Conservation (phyloP, 2,113 vertebrate species). For the Haemorhous mexicanus region DNA sequence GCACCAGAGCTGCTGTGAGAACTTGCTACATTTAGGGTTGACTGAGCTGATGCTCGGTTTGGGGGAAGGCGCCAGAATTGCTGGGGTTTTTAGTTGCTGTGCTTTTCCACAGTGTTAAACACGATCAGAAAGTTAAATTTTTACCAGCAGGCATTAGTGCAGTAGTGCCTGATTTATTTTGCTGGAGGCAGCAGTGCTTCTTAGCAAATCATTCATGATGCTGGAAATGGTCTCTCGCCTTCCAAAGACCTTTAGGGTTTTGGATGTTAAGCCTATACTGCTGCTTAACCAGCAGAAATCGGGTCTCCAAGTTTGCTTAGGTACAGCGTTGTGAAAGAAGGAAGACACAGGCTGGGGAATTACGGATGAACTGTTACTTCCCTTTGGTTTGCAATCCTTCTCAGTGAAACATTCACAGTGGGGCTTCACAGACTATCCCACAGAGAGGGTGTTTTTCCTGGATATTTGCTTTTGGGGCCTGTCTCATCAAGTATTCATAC, state of each 20-base stretch:
- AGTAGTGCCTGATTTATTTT: neutral
- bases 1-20: neutral
- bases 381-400: neutral
- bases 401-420: neutral
- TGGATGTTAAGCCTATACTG: neutral
- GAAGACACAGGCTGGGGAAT: neutral
- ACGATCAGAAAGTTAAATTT: neutral
- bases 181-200: neutral
- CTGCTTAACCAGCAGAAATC: neutral
- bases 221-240: neutral
- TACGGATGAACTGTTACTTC: fast-evolving
- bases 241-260: neutral
- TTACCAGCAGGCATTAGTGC: neutral
- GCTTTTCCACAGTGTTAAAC: neutral
- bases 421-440: neutral
- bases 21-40: neutral
- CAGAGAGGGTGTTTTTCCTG: neutral
- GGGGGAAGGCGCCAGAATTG: neutral
- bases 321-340: fast-evolving
- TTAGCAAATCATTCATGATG: neutral
- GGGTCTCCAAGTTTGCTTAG: neutral
- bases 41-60: neutral
- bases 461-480: neutral
- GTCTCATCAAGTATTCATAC: neutral
- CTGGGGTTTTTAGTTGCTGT: neutral